Conservation (phyloP, 2,888 invertebrate genomes). For the Euproctis similis region DNA sequence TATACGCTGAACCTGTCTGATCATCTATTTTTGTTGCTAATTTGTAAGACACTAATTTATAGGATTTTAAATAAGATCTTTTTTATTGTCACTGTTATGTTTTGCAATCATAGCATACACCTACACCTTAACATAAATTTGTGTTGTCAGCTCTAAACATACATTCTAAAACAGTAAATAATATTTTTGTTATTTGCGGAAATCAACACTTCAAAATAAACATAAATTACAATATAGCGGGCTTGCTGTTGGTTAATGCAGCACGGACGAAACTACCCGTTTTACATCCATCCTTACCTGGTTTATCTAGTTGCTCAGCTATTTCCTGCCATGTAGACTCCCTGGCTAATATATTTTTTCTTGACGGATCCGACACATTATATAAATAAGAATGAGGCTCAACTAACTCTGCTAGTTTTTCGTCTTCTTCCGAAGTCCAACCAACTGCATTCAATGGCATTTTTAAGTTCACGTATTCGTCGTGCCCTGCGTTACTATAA, state of each 20-base stretch:
- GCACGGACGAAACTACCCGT: conserved; percentile 24
- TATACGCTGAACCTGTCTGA: too few species aligned
- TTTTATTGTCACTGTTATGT: too few species aligned
- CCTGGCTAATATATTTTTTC: conserved; percentile 58
- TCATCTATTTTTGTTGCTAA: too few species aligned
- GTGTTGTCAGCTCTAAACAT: too few species aligned
- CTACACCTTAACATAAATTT: too few species aligned
- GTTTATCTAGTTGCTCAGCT: conserved; percentile 51
- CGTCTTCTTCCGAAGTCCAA: conserved; percentile 60
- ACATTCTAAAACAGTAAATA: too few species aligned
- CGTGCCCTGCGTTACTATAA: conserved; percentile 33
- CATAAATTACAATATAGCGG: too few species aligned
- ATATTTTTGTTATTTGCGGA: too few species aligned
- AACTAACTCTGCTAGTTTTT: conserved; percentile 55
- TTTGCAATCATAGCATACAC: too few species aligned
- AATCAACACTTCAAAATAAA: too few species aligned
- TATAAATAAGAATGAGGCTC: conserved; percentile 58
- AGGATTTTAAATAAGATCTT: too few species aligned
- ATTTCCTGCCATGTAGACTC: conserved; percentile 64
- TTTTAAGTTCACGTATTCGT: conserved; percentile 30
- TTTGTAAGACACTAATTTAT: too few species aligned
- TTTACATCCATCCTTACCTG: conserved; percentile 38
- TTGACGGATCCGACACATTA: conserved; percentile 51
- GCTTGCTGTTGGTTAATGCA: conserved; percentile 35
- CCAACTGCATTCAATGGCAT: conserved; percentile 64